Base-by-base conservation (phyloP, 2,888 invertebrate genomes). In the Andricus quercusramuli region DNA sequence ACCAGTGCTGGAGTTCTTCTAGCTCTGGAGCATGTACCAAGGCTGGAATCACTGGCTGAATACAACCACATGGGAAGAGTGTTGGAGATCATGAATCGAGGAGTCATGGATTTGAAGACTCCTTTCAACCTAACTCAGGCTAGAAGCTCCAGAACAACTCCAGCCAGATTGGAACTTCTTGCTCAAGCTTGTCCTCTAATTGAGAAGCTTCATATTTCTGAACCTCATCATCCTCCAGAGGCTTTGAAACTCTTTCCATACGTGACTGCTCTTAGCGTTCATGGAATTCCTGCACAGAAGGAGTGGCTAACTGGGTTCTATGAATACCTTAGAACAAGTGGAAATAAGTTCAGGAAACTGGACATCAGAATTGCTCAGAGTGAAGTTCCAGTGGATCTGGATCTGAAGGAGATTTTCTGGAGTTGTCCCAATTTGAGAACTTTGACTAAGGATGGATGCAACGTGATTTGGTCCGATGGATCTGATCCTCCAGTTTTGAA, bases 31-130 rank as follows among this genome's bases (percentile, higher is more conserved):
- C 91, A 93, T 78, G 91, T 92, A 15, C 90, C 93, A 3, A 88
- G 85, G 32, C 83, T 93, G 70, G 92, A 93, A 81, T 93, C 93
- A 1, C 82, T 93, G 51, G 93, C 92, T 0, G 93, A 93, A 41
- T 93, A 93, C 84, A 91, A 87, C 74, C 92, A 93, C 86, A 91
- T 93, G 86, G 93, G 92, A 13, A 87, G 92, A 32, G 93, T 93
- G 0, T 89, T 93, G 2, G 93, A 93, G 79, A 90, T 92, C 3
- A 90, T 93, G 88, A 91, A 90, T 78, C 85, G 87, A 77, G 89
- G 86, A n/a, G 85, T 86, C 22, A 84, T 90, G 11, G 89, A 88
- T 22, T 85, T 90, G 15, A 89, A 90, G 65, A 85, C 90, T 15
- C 90, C 90, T 17, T 93, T 93, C 79, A 89, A 89, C 65, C 84